A percentile compares a stretch with the other conserved stretches of the same genome.
These are phyloP conservation scores for Nephrotoma flavescens DNA, from an alignment of 2,888 invertebrate species.

Conservation along the genomic window DNA sequence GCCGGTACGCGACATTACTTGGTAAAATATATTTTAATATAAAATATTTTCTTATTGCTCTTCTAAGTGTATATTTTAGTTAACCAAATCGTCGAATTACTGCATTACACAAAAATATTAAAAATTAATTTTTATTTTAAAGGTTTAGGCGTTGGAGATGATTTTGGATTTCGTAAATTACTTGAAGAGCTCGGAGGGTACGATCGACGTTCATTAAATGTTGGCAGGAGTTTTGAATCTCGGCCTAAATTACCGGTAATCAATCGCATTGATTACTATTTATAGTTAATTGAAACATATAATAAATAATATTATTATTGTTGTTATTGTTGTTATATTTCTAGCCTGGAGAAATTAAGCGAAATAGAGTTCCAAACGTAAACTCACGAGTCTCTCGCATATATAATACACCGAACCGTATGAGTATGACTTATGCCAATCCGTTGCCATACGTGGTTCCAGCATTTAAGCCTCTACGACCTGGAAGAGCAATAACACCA, in stretches of 20 bases:
- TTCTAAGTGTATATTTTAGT: no score
- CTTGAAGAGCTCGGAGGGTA: constrained; percentile 62
- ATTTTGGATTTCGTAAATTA: constrained; percentile 72
- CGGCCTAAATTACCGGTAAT: not conserved
- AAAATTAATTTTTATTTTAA: not conserved
- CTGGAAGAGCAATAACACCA: not conserved
- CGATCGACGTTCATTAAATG: constrained; percentile 48
- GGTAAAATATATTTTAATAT: no score
- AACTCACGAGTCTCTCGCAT: constrained; percentile 9
- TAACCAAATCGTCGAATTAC: no score
- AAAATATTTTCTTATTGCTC: no score
- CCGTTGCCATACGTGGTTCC: constrained; percentile 49
- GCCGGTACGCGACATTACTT: no score
- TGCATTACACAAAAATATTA: no score
- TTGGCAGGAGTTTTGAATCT: constrained; percentile 30
- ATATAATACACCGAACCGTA: not conserved
- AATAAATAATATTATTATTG: not conserved
- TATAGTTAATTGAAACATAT: not conserved
- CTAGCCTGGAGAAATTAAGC: constrained; percentile 21
- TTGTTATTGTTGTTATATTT: no score
- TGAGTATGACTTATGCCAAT: constrained; percentile 35
- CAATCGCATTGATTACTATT: not conserved
- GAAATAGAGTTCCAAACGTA: constrained; percentile 20
- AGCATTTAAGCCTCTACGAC: constrained; percentile 54
- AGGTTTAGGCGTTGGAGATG: constrained; percentile 86